A percentile compares a stretch with the other conserved stretches of the same genome.
phyloP scores from a whole-genome alignment of 2,888 invertebrate species.

The Plebejus anna region DNA sequence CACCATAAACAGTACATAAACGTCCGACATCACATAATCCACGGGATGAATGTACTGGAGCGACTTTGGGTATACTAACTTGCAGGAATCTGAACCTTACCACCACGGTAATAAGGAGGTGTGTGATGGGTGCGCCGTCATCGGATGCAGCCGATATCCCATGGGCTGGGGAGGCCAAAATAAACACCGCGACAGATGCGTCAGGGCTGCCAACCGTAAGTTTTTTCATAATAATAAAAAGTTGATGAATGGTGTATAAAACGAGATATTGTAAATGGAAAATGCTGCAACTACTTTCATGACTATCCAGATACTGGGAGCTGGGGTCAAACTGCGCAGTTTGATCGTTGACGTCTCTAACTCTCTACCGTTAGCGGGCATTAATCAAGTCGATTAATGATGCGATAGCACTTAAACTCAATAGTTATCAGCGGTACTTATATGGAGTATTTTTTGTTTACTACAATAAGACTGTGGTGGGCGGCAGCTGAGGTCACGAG shows the following conservation, averaged over 20 bases:
- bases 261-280: too few relatives aligned
- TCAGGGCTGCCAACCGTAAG: background rate
- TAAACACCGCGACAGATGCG: background rate
- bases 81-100: background rate
- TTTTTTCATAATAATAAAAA: background rate
- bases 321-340: background rate
- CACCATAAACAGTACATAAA: background rate
- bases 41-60: background rate
- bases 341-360: background rate
- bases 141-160: background rate
- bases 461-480: background rate
- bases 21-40: background rate
- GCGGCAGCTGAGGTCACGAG: background rate
- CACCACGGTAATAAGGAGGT: background rate
- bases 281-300: too few relatives aligned
- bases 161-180: slow-evolving; percentile 1
- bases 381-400: background rate
- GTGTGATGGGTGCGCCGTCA: background rate
- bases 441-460: background rate
- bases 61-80: background rate
- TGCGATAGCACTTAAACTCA: background rate
- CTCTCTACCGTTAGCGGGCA: background rate
- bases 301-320: too few relatives aligned
- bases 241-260: too few relatives aligned
- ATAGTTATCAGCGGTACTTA: background rate